A percentile compares a stretch with the other conserved stretches of the same genome.
Conservation (phyloP, 2,888 invertebrate species). For the Auanema freiburgensis region DNA sequence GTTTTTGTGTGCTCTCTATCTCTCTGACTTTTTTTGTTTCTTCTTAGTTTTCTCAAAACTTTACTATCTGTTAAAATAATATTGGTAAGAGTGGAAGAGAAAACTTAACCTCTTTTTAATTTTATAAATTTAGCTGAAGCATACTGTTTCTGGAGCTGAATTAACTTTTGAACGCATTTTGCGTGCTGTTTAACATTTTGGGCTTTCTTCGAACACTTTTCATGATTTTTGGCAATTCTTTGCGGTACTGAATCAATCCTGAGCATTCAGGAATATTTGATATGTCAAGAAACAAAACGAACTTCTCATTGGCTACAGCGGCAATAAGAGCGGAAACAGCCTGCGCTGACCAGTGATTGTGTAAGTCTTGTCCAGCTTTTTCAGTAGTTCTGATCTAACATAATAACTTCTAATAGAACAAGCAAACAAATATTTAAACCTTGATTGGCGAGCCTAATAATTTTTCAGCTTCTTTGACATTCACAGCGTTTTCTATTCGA, state of each 20-base stretch:
- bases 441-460: no score
- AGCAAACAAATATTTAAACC: no score
- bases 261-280: not conserved
- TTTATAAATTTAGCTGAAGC: no score
- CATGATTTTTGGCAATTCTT: slow-evolving; percentile 12
- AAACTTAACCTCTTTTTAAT: no score
- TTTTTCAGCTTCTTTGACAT: no score
- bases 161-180: slow-evolving; percentile 28
- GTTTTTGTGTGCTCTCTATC: no score
- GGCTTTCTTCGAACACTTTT: slow-evolving; percentile 25
- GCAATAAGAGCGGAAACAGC: slow-evolving; percentile 35
- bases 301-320: slow-evolving; percentile 33
- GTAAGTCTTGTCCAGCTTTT: slow-evolving; percentile 24
- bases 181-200: slow-evolving; percentile 26
- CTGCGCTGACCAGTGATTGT: slow-evolving; percentile 34
- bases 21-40: no score
- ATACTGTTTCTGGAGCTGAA: slow-evolving; percentile 6
- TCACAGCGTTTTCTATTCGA: no score
- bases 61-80: no score
- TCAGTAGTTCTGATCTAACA: slow-evolving; percentile 25
- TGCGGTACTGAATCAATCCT: not conserved
- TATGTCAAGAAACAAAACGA: not conserved
- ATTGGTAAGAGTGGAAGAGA: no score
- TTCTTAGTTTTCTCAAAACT: no score
- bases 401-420: no score